phyloP scores from a whole-genome alignment of 2,888 invertebrate genomes.

The Phymatocera aterrima region DNA sequence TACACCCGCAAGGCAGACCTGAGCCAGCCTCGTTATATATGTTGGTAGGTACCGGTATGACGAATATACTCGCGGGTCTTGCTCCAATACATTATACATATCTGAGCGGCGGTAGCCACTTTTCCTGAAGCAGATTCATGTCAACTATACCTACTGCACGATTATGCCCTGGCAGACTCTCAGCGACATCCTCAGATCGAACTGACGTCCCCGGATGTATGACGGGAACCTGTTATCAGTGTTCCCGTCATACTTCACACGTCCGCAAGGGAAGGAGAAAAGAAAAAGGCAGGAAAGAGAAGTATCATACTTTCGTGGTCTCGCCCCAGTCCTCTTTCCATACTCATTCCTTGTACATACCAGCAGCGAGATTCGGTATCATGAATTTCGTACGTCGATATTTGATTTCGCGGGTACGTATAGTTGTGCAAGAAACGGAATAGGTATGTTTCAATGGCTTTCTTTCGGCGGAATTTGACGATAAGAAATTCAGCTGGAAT shows the following conservation, averaged over 20 bases:
- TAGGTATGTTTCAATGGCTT: constrained; percentile 2
- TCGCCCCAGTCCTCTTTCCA: neutral
- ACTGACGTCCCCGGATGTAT: neutral
- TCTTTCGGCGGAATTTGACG: constrained; percentile 21
- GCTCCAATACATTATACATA: neutral
- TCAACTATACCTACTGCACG: neutral
- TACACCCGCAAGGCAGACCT: neutral
- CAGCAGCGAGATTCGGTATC: neutral
- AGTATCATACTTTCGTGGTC: neutral
- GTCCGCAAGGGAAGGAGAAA: neutral
- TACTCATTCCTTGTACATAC: neutral
- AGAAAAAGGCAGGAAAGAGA: neutral
- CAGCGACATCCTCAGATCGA: neutral
- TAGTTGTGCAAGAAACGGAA: neutral
- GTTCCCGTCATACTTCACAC: neutral
- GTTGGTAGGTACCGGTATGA: constrained; percentile 11
- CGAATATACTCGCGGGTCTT: constrained; percentile 15
- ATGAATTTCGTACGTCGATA: no score
- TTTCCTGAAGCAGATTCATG: neutral
- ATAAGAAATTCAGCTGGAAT: constrained; percentile 11
- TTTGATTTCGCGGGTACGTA: no score
- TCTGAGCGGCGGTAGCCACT: constrained; percentile 18
- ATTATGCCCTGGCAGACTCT: neutral
- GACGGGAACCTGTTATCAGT: neutral
- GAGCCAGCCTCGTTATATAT: neutral